phyloP scores from a whole-genome alignment of 2,888 invertebrate species.

The Parascotia fuliginaria region DNA sequence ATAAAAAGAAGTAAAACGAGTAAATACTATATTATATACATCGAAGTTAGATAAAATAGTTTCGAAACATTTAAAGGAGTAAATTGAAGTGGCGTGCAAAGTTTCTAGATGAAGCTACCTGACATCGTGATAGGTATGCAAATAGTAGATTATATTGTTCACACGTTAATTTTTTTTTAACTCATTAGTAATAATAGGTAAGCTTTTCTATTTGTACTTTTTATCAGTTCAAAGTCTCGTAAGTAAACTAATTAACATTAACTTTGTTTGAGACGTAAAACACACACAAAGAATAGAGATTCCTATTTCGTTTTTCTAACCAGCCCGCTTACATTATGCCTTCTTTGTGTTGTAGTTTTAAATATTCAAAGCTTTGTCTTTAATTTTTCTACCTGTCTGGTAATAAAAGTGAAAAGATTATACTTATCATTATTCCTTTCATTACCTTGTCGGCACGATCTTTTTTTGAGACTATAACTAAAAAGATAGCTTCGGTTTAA shows the following conservation, averaged over 20 bases:
- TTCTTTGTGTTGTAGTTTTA: neutral
- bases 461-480: too few relatives aligned
- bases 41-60: too few relatives aligned
- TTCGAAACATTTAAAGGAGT: slow-evolving; percentile 10
- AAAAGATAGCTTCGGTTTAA: too few relatives aligned
- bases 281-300: neutral
- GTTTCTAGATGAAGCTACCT: slow-evolving; percentile 1
- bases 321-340: too few relatives aligned
- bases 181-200: slow-evolving; percentile 5
- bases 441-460: too few relatives aligned
- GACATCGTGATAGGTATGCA: slow-evolving; percentile 4
- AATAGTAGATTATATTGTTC: slow-evolving; percentile 2
- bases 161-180: neutral
- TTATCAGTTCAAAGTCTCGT: slow-evolving; percentile 3
- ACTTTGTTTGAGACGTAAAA: neutral
- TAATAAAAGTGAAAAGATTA: too few relatives aligned
- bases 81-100: slow-evolving; percentile 7
- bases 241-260: slow-evolving; percentile 9
- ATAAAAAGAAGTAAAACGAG: too few relatives aligned
- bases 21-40: too few relatives aligned
- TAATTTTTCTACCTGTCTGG: neutral
- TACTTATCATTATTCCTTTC: too few relatives aligned
- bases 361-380: neutral
- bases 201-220: slow-evolving; percentile 2
- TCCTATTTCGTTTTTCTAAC: neutral